Conservation (phyloP, 30 jellyfish, hydroid and myxozoan species). For the Rhopilema esculentum region DNA sequence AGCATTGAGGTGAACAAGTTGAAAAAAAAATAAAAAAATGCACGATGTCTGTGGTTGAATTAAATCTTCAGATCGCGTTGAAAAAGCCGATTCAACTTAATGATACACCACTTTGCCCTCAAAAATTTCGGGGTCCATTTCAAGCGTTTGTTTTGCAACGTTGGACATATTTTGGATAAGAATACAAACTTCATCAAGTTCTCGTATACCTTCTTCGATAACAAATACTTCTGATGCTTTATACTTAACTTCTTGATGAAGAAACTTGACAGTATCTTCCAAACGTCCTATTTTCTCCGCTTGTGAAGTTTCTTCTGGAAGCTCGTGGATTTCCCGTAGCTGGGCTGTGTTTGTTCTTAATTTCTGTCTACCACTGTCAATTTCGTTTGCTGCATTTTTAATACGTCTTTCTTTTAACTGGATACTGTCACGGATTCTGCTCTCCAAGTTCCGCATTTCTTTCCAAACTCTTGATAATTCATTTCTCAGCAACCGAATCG, state of each 20-base stretch:
- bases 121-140: slow-evolving; percentile 70
- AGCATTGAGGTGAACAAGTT: too few relatives aligned
- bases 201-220: slow-evolving; percentile 65
- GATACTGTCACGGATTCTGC: slow-evolving; percentile 52
- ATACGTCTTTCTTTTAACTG: slow-evolving; percentile 64
- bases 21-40: neutral
- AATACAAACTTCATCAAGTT: slow-evolving; percentile 52
- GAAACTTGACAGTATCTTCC: slow-evolving; percentile 68
- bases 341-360: slow-evolving; percentile 59
- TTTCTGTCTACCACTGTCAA: slow-evolving; percentile 60
- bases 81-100: neutral
- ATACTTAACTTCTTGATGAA: slow-evolving; percentile 72
- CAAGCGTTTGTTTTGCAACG: slow-evolving; percentile 59
- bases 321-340: slow-evolving; percentile 50
- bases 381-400: slow-evolving; percentile 66
- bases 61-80: neutral
- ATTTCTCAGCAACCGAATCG: slow-evolving; percentile 56
- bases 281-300: slow-evolving; percentile 51
- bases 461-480: slow-evolving; percentile 73
- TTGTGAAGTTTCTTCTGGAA: slow-evolving; percentile 18
- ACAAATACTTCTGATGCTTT: slow-evolving; percentile 66
- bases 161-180: slow-evolving; percentile 37
- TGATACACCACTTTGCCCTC: slow-evolving; percentile 72
- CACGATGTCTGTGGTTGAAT: neutral
- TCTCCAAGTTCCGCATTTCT: slow-evolving; percentile 64